Conservation (phyloP, 2,113 vertebrate genomes). For the Cacatua alba region DNA sequence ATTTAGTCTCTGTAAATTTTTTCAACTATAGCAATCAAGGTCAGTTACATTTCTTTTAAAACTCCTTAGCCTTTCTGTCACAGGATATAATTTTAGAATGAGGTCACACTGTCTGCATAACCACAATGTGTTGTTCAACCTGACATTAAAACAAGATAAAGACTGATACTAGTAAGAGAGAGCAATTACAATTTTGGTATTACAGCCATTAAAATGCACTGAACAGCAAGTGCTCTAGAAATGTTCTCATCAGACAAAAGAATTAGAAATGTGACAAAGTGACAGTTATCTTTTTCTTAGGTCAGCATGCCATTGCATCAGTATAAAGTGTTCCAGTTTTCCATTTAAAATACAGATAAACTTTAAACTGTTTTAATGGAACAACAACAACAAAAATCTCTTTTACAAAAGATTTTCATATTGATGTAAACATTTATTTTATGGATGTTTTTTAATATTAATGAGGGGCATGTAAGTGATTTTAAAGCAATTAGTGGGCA, state of each 20-base stretch:
- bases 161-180: neutral
- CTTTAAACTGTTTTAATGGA: neutral
- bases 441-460: neutral
- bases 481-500: conserved; percentile 11
- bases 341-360: neutral
- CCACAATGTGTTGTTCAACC: neutral
- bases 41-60: neutral
- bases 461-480: neutral
- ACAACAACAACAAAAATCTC: neutral
- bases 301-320: conserved; percentile 51
- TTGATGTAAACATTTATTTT: neutral
- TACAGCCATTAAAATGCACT: neutral
- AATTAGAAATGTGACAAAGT: conserved; percentile 5
- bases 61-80: neutral
- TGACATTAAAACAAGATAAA: conserved; percentile 1
- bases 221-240: conserved; percentile 20
- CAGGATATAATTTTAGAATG: conserved; percentile 30
- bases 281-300: conserved; percentile 38
- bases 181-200: conserved; percentile 17
- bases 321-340: neutral
- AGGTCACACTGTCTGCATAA: conserved; percentile 8
- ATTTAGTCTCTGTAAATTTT: neutral
- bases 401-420: neutral
- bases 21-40: neutral
- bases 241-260: conserved; percentile 2